Conservation (phyloP, 2,888 invertebrate species). For the Metacarcinus magister region DNA sequence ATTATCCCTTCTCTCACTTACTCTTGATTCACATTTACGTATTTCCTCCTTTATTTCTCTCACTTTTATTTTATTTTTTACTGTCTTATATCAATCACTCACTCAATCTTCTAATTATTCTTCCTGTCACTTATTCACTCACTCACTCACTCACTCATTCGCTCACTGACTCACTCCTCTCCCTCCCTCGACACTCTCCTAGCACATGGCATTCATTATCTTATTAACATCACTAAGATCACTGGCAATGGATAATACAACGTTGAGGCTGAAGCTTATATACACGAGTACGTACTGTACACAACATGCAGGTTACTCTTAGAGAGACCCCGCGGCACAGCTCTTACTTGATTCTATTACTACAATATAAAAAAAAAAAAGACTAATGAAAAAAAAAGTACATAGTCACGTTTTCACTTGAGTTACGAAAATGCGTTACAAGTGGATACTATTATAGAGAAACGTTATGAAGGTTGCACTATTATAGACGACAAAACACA, state of each 20-base stretch:
- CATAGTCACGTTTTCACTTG: neutral
- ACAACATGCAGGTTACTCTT: neutral
- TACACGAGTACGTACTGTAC: neutral
- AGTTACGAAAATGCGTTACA: neutral
- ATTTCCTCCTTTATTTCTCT: neutral
- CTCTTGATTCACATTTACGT: neutral
- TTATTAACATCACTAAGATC: neutral
- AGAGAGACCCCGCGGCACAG: neutral
- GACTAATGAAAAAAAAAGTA: neutral
- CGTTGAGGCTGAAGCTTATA: neutral
- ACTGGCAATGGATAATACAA: conserved; percentile 6
- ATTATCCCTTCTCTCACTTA: neutral
- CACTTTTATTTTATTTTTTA: neutral
- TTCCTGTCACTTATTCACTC: neutral
- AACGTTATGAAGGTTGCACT: neutral
- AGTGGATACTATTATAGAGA: neutral
- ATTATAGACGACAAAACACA: neutral
- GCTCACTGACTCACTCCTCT: neutral
- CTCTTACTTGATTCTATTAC: neutral
- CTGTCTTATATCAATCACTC: too few relatives aligned
- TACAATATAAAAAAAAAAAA: neutral
- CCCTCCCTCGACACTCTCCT: neutral
- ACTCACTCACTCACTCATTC: neutral
- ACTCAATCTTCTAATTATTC: too few relatives aligned
- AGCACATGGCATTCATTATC: neutral